Evolutionary conservation across 92 coral and sea anemone species (phyloP), one percentile per base, ranked within the genome.

Genomic region (Porites divaricata): DNA sequence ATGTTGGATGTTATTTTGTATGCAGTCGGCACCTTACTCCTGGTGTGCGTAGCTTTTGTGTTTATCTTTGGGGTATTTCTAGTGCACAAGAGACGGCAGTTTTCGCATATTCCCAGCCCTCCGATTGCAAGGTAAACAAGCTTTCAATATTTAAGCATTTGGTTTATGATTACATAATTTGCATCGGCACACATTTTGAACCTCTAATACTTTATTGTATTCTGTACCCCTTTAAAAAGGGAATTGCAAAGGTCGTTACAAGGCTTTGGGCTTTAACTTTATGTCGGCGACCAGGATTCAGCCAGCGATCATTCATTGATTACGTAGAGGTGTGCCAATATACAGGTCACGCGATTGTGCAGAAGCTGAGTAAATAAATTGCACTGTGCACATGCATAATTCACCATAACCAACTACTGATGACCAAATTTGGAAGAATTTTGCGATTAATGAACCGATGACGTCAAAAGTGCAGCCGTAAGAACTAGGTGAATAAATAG

Each of bases 81-180:
- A 77, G 70, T 48, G 0, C 41, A 79, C 52, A 65, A 68, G 41
- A 72, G 94, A 45, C 85, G 75, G 2, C 48, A 79, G 84, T 83
- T 66, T 49, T 54, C 91, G 4, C 94, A 91, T 54, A 52, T 91
- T 13, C 94, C 94, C 1, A 89, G 94, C 11, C 94, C 94, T 3
- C 89, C 89, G 4, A 70, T 91, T 11, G 53, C 75, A 17, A 87
- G 94, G 94, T 90, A 64, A 23, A 15, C 59, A 35, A 35, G 45
- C 45, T 35, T 5, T 54, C 59, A 54, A 13, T 11, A 11, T 54
- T 54, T 54, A 54, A 11, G 17, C n/a, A 8, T 54, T 54, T 54
- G 59, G 45, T 5, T 24, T 23, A 6, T 24, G 48, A 23, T 67
- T 67, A 49, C 49, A 67, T 12, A 57, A 17, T 15, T 57, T 57